Conservation (phyloP, 2,797 vertebrate species). For the Sebastes paucispinis region DNA sequence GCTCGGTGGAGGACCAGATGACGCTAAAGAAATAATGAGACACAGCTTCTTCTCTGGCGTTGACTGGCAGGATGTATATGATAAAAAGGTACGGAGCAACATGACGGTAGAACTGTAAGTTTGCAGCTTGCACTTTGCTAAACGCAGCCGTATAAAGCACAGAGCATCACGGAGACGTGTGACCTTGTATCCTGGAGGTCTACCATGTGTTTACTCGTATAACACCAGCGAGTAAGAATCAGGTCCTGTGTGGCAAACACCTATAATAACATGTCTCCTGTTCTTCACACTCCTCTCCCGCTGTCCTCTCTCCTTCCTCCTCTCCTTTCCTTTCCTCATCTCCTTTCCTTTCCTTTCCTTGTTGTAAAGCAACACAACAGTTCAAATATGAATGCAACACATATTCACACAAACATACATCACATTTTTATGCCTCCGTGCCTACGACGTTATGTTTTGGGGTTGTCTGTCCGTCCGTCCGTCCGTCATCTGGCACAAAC, state of each 20-base stretch:
- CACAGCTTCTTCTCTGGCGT: constrained; percentile 96
- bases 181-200: constrained; percentile 57
- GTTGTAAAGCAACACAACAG: background rate
- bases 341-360: background rate
- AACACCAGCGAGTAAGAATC: constrained; percentile 38
- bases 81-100: constrained; percentile 90
- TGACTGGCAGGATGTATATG: constrained; percentile 97
- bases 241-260: constrained; percentile 39
- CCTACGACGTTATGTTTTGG: background rate
- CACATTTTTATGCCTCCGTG: background rate
- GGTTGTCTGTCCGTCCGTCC: background rate
- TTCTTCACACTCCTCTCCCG: background rate
- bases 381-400: background rate
- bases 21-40: constrained; percentile 98
- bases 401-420: background rate
- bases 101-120: background rate
- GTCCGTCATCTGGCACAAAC: background rate
- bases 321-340: background rate
- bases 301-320: too few species aligned
- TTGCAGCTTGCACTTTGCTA: background rate
- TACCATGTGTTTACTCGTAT: constrained; percentile 23
- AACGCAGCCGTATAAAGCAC: constrained; percentile 4
- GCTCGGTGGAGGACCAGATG: constrained; percentile 95
- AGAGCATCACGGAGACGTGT: constrained; percentile 53
- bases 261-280: constrained; percentile 21